Base-by-base conservation (phyloP, 2,888 invertebrate genomes). In the Anaspis maculata region DNA sequence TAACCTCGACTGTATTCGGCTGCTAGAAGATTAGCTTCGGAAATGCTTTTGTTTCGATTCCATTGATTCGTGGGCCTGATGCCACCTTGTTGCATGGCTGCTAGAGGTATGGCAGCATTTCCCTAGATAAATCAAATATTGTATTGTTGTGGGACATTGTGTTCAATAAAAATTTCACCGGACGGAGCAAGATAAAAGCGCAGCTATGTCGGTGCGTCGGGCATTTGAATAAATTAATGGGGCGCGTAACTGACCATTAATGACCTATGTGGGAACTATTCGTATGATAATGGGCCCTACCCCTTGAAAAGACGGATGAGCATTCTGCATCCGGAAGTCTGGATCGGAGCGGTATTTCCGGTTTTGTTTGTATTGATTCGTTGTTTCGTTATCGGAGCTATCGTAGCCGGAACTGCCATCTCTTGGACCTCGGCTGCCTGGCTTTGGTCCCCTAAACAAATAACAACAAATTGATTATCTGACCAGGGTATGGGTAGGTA, bases 391-490 rank as follows among this genome's bases (percentile, higher is more conserved):
- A 64, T 91, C 90, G 40, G 89, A 90, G 52, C 89, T 90, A 57
- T 91, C 89, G 64, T 91, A 90, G 7, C 91, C 90, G 42, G 89
- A 89, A n/a, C 88, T 88, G 0, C 87, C 89, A 56, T 89, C 89
- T 28, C 85, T 73, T 37, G 77, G 72, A 3, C 81, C 81, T 39
- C 81, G 69, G 48, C 67, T 73, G 42, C 62, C 62, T 48, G 71
- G 67, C 47, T 76, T 69, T 34, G 72, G 71, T 41, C 70, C 70
- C 52, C 76, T 76, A 47, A 19, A 52, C 49, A 37, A n/a, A 43
- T 3, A 35, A 36, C n/a, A n/a, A 16, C n/a, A 24, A 13, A 30
- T 16, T 23, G 13, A 12, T 1, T 13, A 28, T 10, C 12, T 3
- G 16, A 15, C 9, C 15, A 19, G 21, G 19, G 21, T n/a, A n/a